Evolutionary conservation across 2,113 vertebrate species (phyloP), one percentile per base, ranked within the genome.

Genomic region (Pygoscelis adeliae): DNA sequence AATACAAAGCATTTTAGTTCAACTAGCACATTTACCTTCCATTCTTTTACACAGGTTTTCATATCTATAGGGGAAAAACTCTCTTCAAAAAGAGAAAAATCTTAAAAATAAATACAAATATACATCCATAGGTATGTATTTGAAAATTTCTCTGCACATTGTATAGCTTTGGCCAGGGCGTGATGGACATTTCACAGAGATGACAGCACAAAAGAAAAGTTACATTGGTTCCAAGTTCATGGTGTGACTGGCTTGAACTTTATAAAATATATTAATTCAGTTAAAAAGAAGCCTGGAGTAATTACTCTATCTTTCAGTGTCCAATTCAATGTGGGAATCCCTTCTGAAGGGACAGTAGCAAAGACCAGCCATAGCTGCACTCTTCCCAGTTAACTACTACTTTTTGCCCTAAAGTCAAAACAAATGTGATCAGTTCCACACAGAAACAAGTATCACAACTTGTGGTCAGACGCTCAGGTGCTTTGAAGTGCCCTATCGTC

Each of bases 341-440:
- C 40, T 65, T 66, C 42, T 70, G 73, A 53, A 50, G 26, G 53
- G 23, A 6, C 11, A 49, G 23, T 1, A 15, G 61, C 15, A 59
- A 26, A 53, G 29, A 2, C 20, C 55, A 42, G 29, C 16, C 46
- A 18, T 1, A 13, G 44, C 52, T 38, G n/a, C 26, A 3, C 15
- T 40, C 59, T n/a, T 5, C 40, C 50, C 69, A 34, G 50, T 10
- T 5, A 8, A 23, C 26, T 12, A 7, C 38, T 16, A 5, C 1
- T 1, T 42, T 44, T 1, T 79, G 36, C 18, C 36, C 32, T 9
- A 3, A 19, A 63, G 52, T 27, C 11, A 5, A 25, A 83, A 11
- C 3, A 4, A 18, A 4, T 0, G 3, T 44, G 10, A 22, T 25
- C 13, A n/a, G 29, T 12, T n/a, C 62, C 22, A 10, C 20, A 19